A percentile compares a stretch with the other conserved stretches of the same genome.
Conservation (phyloP, 2,113 vertebrate genomes). For the Caretta caretta region DNA sequence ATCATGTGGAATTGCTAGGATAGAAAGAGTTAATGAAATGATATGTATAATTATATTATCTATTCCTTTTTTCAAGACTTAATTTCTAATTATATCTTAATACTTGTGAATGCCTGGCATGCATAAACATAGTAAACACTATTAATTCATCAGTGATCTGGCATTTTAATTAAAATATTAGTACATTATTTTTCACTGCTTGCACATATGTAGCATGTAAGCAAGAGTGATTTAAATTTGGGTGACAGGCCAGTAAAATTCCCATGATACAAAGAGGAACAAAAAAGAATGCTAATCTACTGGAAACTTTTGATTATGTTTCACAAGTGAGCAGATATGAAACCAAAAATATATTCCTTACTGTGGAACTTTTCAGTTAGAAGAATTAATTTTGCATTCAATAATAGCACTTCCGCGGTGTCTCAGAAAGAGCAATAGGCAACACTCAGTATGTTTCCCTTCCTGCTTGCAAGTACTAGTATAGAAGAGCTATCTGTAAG, state of each 20-base stretch:
- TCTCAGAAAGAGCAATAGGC: neutral
- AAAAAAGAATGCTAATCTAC: neutral
- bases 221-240: constrained; percentile 17
- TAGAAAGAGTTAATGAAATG: constrained; percentile 54
- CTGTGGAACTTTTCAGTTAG: neutral
- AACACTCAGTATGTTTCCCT: neutral
- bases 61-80: constrained; percentile 32
- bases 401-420: neutral
- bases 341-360: constrained; percentile 8
- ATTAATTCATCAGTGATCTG: constrained; percentile 62
- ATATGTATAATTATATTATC: neutral
- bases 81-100: constrained; percentile 66
- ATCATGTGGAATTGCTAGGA: neutral
- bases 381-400: neutral
- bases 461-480: neutral
- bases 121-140: constrained; percentile 44
- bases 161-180: constrained; percentile 63
- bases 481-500: neutral
- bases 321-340: constrained; percentile 1
- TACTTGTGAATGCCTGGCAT: constrained; percentile 34
- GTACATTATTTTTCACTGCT: neutral
- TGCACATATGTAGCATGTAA: neutral
- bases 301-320: neutral
- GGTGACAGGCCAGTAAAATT: constrained; percentile 7
- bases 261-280: neutral